Evolutionary conservation across 1,140 invertebrate species (phyloP).

Genomic region (Drosophila athabasca): DNA sequence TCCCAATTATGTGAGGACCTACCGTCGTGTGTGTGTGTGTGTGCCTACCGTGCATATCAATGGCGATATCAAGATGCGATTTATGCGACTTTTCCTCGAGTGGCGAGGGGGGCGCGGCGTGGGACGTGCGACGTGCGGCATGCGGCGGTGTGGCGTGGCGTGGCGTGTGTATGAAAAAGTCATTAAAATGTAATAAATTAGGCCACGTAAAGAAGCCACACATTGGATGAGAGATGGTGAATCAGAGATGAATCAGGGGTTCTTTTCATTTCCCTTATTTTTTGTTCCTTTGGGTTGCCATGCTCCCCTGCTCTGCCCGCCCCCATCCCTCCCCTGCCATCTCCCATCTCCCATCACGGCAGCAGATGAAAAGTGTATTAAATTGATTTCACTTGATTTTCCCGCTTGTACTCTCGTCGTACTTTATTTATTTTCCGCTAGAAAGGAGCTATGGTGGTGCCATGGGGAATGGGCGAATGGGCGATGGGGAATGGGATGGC

Average conservation of each 20-base stretch:
- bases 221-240: slow-evolving; percentile 13
- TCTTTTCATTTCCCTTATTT: not conserved
- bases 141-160: not conserved
- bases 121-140: too few relatives aligned
- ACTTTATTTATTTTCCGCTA: slow-evolving; percentile 55
- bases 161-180: slow-evolving; percentile 67
- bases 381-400: slow-evolving; percentile 75
- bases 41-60: slow-evolving; percentile 61
- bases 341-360: slow-evolving; percentile 23
- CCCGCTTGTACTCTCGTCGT: slow-evolving; percentile 42
- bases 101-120: too few relatives aligned
- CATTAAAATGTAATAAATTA: slow-evolving; percentile 81
- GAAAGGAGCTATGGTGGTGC: not conserved
- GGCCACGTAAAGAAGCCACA: slow-evolving; percentile 52
- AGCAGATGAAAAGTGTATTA: slow-evolving; percentile 16
- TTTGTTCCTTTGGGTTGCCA: slow-evolving; percentile 1
- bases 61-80: slow-evolving; percentile 63
- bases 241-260: slow-evolving; percentile 24
- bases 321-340: not conserved
- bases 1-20: slow-evolving; percentile 42
- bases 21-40: not conserved
- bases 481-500: not conserved
- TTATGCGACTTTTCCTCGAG: slow-evolving; percentile 23
- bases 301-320: not conserved
- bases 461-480: slow-evolving; percentile 15